Evolutionary conservation across 2,888 invertebrate genomes (phyloP), one percentile per base, ranked within the genome.

Genomic region (Oasisia sp.): DNA sequence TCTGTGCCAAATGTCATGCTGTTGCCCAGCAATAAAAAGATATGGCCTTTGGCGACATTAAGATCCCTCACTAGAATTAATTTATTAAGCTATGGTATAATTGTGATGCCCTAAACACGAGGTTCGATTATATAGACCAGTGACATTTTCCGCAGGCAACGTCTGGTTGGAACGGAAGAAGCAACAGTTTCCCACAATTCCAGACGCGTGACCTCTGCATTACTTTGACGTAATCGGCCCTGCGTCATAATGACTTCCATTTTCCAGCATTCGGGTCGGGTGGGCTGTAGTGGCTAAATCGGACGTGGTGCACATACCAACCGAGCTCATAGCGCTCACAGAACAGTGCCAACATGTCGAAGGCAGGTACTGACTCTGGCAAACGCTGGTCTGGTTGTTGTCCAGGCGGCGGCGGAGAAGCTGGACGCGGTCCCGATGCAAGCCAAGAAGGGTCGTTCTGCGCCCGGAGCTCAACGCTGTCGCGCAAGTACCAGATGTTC

Each of bases 401-500:
- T n/a, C 74, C 74, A 19, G 27, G n/a, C 74, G 74, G 58, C 58
- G 27, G 74, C 27, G 74, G n/a, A 14, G 19, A 27, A n/a, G 74
- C 3, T 7, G 74, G 27, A 27, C 7, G 27, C n/a, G 9, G 19
- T 19, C 19, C 19, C 56, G 14, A 56, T 2, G 56, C 56, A 56
- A 0, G 11, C 19, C 56, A 56, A 56, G 74, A 74, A 19, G 19
- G 27, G 27, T 27, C 14, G 12, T 50, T 50, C 74, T 74, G 74
- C 74, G 74, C 27, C 2, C 14, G n/a, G 74, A n/a, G 74, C 19
- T 74, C 74, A n/a, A 74, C 50, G 50, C 9, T 14, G 74, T 74
- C 74, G 74, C 74, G 74, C 27, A 74, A 74, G 74, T 74, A 74
- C 74, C 74, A 74, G 74, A 74, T 74, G 74, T 74, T 74, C 27